phyloP scores from a whole-genome alignment of 1,140 invertebrate genomes.

The Phymastichus coffea region DNA sequence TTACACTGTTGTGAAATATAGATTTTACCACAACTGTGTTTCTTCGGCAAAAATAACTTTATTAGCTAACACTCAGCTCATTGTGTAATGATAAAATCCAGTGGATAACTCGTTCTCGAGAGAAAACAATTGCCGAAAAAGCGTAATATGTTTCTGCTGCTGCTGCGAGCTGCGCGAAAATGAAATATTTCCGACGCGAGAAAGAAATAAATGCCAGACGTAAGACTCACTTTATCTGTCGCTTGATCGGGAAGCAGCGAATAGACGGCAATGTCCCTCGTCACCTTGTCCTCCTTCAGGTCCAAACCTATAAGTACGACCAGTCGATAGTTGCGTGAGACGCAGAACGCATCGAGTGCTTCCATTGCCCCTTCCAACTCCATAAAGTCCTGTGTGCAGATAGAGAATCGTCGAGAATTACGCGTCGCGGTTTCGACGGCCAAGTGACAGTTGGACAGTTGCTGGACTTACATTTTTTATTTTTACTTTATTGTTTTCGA shows the following conservation, averaged over 20 bases:
- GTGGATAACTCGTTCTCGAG: too few species aligned
- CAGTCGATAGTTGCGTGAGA: constrained; percentile 43
- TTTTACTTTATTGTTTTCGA: too few species aligned
- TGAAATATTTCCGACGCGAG: background rate
- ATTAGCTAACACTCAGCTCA: too few species aligned
- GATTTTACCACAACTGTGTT: too few species aligned
- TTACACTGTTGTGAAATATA: too few species aligned
- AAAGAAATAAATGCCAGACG: background rate
- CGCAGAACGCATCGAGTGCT: constrained; percentile 54
- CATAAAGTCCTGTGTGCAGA: constrained; percentile 53
- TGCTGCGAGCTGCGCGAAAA: background rate
- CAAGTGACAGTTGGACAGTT: background rate
- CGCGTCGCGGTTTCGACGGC: too few species aligned
- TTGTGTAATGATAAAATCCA: too few species aligned
- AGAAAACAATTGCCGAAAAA: constrained; percentile 6
- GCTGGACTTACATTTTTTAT: too few species aligned
- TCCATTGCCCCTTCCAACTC: constrained; percentile 45
- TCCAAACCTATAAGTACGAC: constrained; percentile 60
- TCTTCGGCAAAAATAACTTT: too few species aligned
- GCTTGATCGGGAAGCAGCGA: constrained; percentile 40
- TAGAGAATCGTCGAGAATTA: too few species aligned
- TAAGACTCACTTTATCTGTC: constrained; percentile 45
- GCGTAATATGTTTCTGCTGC: background rate
- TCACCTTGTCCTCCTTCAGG: constrained; percentile 45
- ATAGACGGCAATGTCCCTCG: constrained; percentile 59